Percentiles rank a stretch among this genome's conserved stretches.
These are phyloP conservation scores for Oncorhynchus nerka DNA, from an alignment of 2,113 vertebrate genomes.

Conservation along the genomic window DNA sequence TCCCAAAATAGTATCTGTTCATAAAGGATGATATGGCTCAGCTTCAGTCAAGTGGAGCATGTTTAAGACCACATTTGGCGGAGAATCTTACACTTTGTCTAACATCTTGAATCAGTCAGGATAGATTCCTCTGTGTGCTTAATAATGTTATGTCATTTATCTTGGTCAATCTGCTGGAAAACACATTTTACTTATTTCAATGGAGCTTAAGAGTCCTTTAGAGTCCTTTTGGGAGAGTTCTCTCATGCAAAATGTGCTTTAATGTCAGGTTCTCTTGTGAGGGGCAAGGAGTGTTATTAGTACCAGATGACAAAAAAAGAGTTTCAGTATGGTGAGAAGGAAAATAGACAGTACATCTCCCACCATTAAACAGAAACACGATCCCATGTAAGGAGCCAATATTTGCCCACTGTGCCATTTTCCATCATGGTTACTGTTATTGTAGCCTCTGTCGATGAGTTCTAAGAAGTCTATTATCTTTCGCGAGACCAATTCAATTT, in stretches of 20 bases:
- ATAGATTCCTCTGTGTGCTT: too few relatives aligned
- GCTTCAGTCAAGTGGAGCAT: background rate
- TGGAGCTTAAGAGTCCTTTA: too few relatives aligned
- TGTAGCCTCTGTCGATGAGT: background rate
- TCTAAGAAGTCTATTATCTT: background rate
- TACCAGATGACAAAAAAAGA: background rate
- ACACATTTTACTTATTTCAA: background rate
- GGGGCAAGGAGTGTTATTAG: background rate
- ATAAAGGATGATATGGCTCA: too few relatives aligned
- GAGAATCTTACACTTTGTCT: background rate
- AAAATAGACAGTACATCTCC: background rate
- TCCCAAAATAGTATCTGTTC: too few relatives aligned
- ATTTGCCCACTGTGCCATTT: background rate
- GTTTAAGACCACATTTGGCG: background rate
- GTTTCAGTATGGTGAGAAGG: background rate
- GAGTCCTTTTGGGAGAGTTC: too few relatives aligned
- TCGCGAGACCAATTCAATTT: background rate
- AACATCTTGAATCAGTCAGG: too few relatives aligned
- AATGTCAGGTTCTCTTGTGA: too few relatives aligned
- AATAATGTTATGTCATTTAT: background rate
- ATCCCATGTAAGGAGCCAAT: too few relatives aligned
- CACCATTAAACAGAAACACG: background rate
- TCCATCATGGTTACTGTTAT: background rate
- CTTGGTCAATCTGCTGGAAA: background rate
- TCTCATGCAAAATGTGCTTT: too few relatives aligned